Base-by-base conservation (phyloP, 2,888 invertebrate species). In the Aphidius colemani region DNA sequence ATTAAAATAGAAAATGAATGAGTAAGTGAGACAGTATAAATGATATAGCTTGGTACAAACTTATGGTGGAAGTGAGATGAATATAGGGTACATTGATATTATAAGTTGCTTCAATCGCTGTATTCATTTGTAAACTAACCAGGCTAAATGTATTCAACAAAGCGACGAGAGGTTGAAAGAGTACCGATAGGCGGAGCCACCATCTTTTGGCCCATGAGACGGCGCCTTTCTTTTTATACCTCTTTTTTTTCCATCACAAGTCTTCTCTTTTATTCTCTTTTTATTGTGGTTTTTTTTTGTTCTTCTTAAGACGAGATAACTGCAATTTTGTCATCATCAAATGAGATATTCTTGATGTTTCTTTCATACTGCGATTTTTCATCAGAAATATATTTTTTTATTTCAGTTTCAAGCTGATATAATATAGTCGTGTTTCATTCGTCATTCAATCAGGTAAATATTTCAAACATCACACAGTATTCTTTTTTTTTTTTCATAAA, bases 71-170 rank as follows among this genome's bases (percentile, higher is more conserved):
- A 81, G 78, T 71, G 76, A 82, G 83, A 83, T 72, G 75, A 74
- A 72, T 79, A 30, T 30, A 78, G 76, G 75, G 82, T 86, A 85
- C 87, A 87, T 87, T 87, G 87, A 87, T 88, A 88, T 88, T 87
- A 88, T 87, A 88, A 88, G 86, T 87, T 86, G 86, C 86, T 86
- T 87, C 87, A 87, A 87, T 87, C 87, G 87, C 87, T 87, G 87
- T 87, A 87, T 88, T 88, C 87, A 88, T 88, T 88, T 87, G 87
- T 87, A 86, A 87, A 87, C 87, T 86, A 84, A 84, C 83, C 83
- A 81, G 80, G 80, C 80, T 81, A 81, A 81, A 82, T 82, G 80
- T 82, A 82, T 81, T 82, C 82, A 82, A 80, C 78, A 78, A 78
- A 76, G 78, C 79, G 78, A 78, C 77, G 77, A 30, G 30, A 30